Evolutionary conservation across 2,888 invertebrate species (phyloP).

Genomic region (Mactromeris polynyma): DNA sequence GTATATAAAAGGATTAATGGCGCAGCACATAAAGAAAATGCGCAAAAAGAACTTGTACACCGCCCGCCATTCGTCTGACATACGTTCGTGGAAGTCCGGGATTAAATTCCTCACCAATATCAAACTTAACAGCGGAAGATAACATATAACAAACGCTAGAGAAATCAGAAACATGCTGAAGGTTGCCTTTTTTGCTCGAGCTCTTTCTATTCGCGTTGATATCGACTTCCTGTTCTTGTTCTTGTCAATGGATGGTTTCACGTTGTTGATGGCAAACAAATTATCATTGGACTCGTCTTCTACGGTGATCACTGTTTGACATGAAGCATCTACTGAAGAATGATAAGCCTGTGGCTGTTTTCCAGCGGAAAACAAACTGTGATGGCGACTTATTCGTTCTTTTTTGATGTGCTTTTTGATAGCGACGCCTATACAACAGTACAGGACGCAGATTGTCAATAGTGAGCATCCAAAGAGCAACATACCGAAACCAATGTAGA

Average conservation of each 20-base stretch:
- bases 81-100: conserved; percentile 48
- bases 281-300: no score
- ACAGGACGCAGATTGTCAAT: conserved; percentile 56
- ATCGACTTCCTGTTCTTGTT: background rate
- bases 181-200: conserved; percentile 65
- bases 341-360: background rate
- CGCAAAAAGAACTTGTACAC: conserved; percentile 70
- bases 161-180: conserved; percentile 71
- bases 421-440: conserved; percentile 54
- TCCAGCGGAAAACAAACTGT: conserved; percentile 26
- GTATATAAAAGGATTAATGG: conserved; percentile 76
- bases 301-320: background rate
- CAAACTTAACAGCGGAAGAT: conserved; percentile 64
- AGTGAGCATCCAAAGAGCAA: conserved; percentile 42
- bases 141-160: conserved; percentile 66
- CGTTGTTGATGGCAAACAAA: no score
- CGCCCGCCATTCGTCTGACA: conserved; percentile 49
- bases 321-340: background rate
- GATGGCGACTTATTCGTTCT: conserved; percentile 46
- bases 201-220: conserved; percentile 17
- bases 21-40: conserved; percentile 70
- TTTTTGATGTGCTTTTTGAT: conserved; percentile 55
- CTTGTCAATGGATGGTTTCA: no score
- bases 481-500: conserved; percentile 55
- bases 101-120: conserved; percentile 50